Evolutionary conservation across 2,113 vertebrate species (phyloP), one percentile per base, ranked within the genome.

Genomic region (Chitala chitala): DNA sequence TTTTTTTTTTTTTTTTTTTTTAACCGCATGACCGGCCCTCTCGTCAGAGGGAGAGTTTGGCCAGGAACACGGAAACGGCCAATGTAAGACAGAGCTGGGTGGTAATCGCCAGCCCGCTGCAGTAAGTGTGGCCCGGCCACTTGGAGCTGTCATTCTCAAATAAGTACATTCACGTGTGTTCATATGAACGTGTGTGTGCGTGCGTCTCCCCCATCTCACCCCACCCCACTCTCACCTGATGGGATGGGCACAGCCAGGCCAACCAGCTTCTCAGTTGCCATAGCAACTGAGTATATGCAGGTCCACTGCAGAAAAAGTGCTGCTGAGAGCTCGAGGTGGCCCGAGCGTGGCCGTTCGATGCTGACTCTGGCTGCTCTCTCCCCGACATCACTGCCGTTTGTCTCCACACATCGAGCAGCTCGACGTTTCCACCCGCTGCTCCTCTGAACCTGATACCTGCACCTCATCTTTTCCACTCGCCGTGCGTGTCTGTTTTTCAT

Each of bases 231-330:
- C 58, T 17, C 10, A 13, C 55, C 56, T 31, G 10, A 59, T 33
- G 56, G 29, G 56, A 33, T 15, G 26, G 56, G 29, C 56, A 10
- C 26, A 59, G 56, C 7, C 56, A 59, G 56, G 33, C 56, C 13
- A n/a, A 59, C 26, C 58, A 4, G 29, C 26, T 31, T 36, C 20
- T 20, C 38, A 20, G 31, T 38, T 61, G 26, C 58, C 58, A 61
- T 7, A 29, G 59, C 33, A 63, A 63, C 17, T 12, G 31, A n/a
- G 59, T 24, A 31, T 15, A 15, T 33, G 5, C 12, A 24, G 17
- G 33, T 31, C 26, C 78, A 66, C 78, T 89, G 91, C 88, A 84
- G 87, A 89, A 90, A 88, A 86, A 87, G 88, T 75, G 76, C 88
- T 87, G 33, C 56, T 31, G 13, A 59, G 56, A 31, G n/a, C n/a